Evolutionary conservation across 2,888 invertebrate species (phyloP).

Genomic region (Invenusta paracnida): DNA sequence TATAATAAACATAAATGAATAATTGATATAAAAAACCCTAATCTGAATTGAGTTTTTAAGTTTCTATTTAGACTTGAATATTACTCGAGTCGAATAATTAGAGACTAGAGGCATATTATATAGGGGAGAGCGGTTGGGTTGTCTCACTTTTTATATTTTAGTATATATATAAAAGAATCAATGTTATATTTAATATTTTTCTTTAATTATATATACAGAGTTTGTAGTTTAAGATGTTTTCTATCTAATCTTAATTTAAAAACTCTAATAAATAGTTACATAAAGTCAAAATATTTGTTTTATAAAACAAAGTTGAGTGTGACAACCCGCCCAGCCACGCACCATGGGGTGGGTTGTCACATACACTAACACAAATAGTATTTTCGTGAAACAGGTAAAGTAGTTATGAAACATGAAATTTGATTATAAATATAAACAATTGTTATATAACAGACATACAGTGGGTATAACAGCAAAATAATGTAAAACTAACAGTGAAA

Average conservation of each 20-base stretch:
- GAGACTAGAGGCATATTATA: too few species aligned
- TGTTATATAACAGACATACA: conserved; percentile 26
- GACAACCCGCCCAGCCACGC: not conserved
- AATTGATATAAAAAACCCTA: too few species aligned
- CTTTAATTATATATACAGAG: conserved; percentile 24
- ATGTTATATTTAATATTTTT: not conserved
- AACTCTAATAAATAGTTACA: not conserved
- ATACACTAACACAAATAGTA: conserved; percentile 29
- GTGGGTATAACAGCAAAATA: conserved; percentile 13
- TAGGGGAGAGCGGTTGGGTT: not conserved
- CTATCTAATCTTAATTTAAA: conserved; percentile 21
- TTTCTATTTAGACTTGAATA: too few species aligned
- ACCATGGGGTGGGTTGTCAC: conserved; percentile 20
- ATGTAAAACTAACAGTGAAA: not conserved
- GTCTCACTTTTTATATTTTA: conserved; percentile 22
- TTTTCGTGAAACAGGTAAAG: conserved; percentile 1
- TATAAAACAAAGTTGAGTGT: conserved; percentile 25
- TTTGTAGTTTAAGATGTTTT: conserved; percentile 12
- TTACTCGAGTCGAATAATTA: too few species aligned
- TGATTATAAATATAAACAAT: conserved; percentile 13
- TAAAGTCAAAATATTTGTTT: conserved; percentile 17
- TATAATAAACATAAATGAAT: too few species aligned
- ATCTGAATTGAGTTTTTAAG: too few species aligned
- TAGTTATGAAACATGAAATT: conserved; percentile 4
- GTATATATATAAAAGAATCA: too few species aligned